Base-by-base conservation (phyloP, 2,113 vertebrate species). In the Sphaerodactylus townsendi region DNA sequence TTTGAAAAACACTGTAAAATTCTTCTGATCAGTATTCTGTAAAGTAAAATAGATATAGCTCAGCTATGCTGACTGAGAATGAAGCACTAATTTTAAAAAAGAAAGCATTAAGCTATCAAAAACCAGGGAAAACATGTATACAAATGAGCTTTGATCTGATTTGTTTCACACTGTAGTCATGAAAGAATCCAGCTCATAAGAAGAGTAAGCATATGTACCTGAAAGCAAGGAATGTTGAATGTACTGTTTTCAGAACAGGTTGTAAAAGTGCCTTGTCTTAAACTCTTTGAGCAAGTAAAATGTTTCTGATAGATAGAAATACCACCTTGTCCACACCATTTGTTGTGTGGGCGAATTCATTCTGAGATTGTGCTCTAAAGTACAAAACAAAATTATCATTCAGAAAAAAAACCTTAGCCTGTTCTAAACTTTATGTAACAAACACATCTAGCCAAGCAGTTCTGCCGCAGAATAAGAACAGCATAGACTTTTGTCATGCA, bases 311-410 rank as follows among this genome's bases (percentile, higher is more conserved):
- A 59, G 69, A 72, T 37, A 82, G 80, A 78, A 59, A 71, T 71
- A 72, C 66, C 83, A 78, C 66, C 66, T 78, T 78, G n/a, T 71
- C 83, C 35, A 62, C 41, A 48, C 30, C 83, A 84, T 78, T 78
- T 84, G 75, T 78, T 37, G 68, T 48, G 83, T 78, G 83, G 75
- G 66, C 39, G 75, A 78, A 72, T 48, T 53, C 50, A 88, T 90
- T 87, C 93, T 90, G 87, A 92, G 85, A 87, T 85, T 83, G 66
- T 92, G 84, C 77, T 89, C 84, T 90, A 91, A 92, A 94, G 90
- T 88, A 86, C 86, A 90, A 59, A 84, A 88, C 85, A 84, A 91
- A 91, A 91, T 90, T 86, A 90, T 88, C 88, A 92, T 94, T 91
- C 87, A 85, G 86, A 92, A 91, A 90, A 77, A n/a, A 83, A 59